Base-by-base conservation (phyloP, 2,888 invertebrate species). In the Pandemis heparana region DNA sequence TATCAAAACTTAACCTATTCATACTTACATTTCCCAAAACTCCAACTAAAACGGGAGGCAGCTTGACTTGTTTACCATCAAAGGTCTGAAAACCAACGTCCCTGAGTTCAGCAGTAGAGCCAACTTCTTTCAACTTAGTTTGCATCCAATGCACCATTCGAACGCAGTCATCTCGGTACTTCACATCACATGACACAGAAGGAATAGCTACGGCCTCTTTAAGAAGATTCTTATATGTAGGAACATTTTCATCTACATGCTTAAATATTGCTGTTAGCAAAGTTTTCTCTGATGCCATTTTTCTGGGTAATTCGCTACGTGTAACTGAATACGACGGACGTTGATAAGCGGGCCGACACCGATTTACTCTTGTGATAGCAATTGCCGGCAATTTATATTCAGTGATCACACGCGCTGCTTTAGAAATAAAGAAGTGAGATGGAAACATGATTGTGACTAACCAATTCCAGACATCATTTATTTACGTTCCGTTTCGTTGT, bases 131-230 rank as follows among this genome's bases (percentile, higher is more conserved):
- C 77, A 98, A 87, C 84, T 95, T 96, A 0, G 95, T 92, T 70
- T 96, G 96, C 67, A 96, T 96, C 98, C 98, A 99, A 77, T 98
- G 94, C 41, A 98, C 96, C 99, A 99, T 99, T 79, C 95, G 96
- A 16, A 96, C 92, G 78, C 98, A 96, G 78, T 99, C 98, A 16
- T 92, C 90, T 62, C 99, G 96, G 77, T 96, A 96, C 75, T 98
- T 97, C 5, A 97, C 96, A 96, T 97, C 98, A 84, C 98, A 97
- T 38, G 99, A 99, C n/a, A 99, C 98, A 6, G 99, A 99, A 81
- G 97, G 97, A 83, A 99, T 99, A 4, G 97, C 98, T 39, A 99
- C 99, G 1, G 97, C 98, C 84, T 98, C 97, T 71, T 95, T 95
- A 73, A 99, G 94, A 76, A 96, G 96, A 64, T 96, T 93, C 75